These are phyloP conservation scores for Anguilla japonica DNA, from an alignment of 2,113 vertebrate genomes.

Conservation along the genomic window DNA sequence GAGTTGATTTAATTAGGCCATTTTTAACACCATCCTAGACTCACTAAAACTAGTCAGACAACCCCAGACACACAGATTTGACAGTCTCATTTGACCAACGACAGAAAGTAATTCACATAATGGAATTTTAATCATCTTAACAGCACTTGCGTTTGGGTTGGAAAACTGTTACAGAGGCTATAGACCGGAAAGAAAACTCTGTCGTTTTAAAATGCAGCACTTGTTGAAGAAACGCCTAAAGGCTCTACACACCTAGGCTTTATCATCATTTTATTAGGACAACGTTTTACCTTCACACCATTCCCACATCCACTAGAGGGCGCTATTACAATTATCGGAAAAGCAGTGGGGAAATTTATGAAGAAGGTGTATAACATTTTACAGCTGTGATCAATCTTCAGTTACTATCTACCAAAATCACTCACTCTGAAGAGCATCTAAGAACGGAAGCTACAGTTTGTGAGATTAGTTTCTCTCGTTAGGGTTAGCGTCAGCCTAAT, in stretches of 20 bases:
- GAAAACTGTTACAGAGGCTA: background rate
- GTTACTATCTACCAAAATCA: too few relatives aligned
- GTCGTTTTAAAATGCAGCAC: background rate
- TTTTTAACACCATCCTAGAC: conserved; percentile 8
- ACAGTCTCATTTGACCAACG: conserved; percentile 11
- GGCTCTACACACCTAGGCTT: background rate
- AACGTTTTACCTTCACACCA: too few relatives aligned
- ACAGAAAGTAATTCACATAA: background rate
- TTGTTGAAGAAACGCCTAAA: background rate
- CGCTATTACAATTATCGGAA: background rate
- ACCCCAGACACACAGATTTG: background rate
- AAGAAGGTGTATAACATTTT: background rate
- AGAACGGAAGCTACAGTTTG: background rate
- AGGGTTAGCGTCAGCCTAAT: background rate
- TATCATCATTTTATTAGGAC: too few relatives aligned
- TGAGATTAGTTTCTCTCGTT: background rate
- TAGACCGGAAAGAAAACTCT: background rate
- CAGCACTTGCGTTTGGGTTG: background rate
- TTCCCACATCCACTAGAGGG: conserved; percentile 27
- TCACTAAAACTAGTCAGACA: background rate
- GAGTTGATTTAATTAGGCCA: conserved; percentile 33
- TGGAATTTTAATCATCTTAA: background rate
- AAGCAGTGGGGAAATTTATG: background rate
- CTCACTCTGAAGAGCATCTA: too few relatives aligned
- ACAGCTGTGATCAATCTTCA: too few relatives aligned